Conservation (phyloP, 2,797 vertebrate genomes). For the Micrastur ruficollis region DNA sequence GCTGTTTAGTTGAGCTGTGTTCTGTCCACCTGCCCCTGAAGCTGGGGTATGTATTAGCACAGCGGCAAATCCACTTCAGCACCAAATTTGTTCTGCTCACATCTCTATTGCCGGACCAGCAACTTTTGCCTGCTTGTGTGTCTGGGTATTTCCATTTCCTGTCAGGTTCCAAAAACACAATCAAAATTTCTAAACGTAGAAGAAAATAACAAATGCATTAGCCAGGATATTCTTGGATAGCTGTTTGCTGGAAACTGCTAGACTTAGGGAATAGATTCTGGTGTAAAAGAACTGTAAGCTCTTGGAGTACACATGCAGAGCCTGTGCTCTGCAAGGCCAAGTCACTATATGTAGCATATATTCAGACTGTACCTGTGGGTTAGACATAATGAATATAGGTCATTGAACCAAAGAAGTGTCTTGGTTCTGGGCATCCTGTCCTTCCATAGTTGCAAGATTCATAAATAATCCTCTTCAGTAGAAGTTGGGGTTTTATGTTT, state of each 20-base stretch:
- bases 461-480: not conserved
- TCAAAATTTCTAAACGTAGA: not conserved
- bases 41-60: not conserved
- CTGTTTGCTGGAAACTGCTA: not conserved
- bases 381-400: not conserved
- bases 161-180: not conserved
- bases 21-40: not conserved
- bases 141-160: not conserved
- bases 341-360: not conserved
- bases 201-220: not conserved
- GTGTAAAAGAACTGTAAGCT: not conserved
- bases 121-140: not conserved
- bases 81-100: not conserved
- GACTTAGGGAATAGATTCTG: not conserved
- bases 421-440: not conserved
- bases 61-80: not conserved
- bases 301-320: fast-evolving
- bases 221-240: not conserved
- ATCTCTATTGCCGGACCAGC: not conserved
- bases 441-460: fast-evolving
- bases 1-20: not conserved
- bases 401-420: not conserved
- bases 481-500: not conserved
- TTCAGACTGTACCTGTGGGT: not conserved
- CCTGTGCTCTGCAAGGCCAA: not conserved